phyloP scores from a whole-genome alignment of 2,797 vertebrate genomes.

The Anguilla obscura region DNA sequence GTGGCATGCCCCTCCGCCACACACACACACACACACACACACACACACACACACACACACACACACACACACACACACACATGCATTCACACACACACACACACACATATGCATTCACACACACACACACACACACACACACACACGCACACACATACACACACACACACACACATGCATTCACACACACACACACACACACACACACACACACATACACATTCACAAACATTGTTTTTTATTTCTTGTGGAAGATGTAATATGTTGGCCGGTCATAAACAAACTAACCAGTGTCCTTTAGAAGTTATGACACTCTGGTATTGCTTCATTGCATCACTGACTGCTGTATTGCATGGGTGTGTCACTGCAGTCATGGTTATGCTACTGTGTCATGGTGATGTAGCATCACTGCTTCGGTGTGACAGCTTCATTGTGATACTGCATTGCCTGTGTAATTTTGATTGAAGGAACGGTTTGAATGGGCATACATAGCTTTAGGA shows the following conservation, averaged over 20 bases:
- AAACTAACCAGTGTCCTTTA: background rate
- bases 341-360: background rate
- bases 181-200: background rate
- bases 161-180: background rate
- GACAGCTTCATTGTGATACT: background rate
- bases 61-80: background rate
- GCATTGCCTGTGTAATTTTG: background rate
- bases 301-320: background rate
- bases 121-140: background rate
- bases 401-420: background rate
- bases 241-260: background rate
- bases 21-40: background rate
- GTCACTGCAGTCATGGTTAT: background rate
- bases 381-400: background rate
- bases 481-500: background rate
- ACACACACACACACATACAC: background rate
- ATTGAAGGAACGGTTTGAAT: background rate
- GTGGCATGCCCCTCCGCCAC: background rate
- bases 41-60: background rate
- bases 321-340: background rate
- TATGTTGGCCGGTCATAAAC: background rate
- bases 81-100: background rate
- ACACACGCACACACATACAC: background rate
- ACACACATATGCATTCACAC: background rate
- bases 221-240: background rate